phyloP scores from a whole-genome alignment of 1,140 invertebrate genomes.

The Drepana arcuata region DNA sequence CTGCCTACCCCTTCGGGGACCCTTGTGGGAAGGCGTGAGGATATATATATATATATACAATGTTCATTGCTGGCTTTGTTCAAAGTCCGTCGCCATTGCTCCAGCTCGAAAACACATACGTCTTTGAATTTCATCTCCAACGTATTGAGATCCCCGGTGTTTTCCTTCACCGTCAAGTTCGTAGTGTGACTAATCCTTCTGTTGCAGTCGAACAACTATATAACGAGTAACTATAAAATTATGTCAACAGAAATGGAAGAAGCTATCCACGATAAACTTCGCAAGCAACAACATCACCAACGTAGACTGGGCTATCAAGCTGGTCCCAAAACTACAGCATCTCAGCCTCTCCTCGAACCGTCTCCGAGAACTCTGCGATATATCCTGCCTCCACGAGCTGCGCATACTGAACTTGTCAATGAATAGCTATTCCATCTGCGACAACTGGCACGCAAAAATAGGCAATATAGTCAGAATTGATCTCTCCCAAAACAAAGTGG shows the following conservation, averaged over 20 bases:
- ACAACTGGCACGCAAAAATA: slow-evolving; percentile 87
- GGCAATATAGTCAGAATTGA: slow-evolving; percentile 92
- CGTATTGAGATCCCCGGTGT: no score
- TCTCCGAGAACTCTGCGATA: slow-evolving; percentile 81
- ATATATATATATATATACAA: no score
- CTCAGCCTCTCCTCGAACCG: slow-evolving; percentile 85
- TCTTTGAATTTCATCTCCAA: no score
- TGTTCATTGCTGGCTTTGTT: no score
- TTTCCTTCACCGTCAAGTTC: no score
- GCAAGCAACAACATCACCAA: slow-evolving; percentile 84
- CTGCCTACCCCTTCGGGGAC: no score
- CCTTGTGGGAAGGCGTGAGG: no score
- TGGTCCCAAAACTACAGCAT: slow-evolving; percentile 82
- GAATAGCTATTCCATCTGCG: slow-evolving; percentile 80
- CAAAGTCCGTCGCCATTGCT: no score
- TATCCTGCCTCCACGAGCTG: slow-evolving; percentile 84
- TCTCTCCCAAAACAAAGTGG: slow-evolving; percentile 89
- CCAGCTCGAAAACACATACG: no score
- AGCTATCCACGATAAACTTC: slow-evolving; percentile 80
- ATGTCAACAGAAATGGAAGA: slow-evolving; percentile 76
- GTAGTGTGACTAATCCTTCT: no score
- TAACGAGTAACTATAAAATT: slow-evolving; percentile 6
- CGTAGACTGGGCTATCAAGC: slow-evolving; percentile 86
- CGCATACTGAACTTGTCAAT: slow-evolving; percentile 84
- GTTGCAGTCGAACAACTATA: no score